These are phyloP conservation scores for Caenorhabditis drosophilae DNA, from an alignment of 2,888 invertebrate species.

Conservation along the genomic window DNA sequence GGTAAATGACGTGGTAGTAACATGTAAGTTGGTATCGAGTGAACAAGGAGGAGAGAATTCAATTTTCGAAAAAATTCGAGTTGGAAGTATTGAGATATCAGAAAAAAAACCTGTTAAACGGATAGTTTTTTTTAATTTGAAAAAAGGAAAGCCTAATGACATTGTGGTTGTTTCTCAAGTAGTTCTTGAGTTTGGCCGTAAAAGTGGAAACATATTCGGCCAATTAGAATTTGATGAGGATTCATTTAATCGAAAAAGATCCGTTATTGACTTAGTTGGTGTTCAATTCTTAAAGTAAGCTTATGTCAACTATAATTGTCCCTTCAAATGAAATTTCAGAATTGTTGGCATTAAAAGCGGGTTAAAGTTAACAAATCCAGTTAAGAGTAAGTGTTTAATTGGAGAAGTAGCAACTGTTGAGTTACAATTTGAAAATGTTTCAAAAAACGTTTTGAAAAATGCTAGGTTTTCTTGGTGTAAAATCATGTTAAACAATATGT, in stretches of 20 bases:
- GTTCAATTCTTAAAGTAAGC: slow-evolving; percentile 20
- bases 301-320: background rate
- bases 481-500: no score
- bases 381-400: slow-evolving; percentile 35
- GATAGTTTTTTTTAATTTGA: slow-evolving; percentile 8
- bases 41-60: background rate
- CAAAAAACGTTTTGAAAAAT: slow-evolving; percentile 1
- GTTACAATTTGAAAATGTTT: slow-evolving; percentile 25
- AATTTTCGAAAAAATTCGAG: slow-evolving; percentile 7
- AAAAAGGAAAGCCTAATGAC: slow-evolving; percentile 5
- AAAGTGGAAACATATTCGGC: slow-evolving; percentile 4
- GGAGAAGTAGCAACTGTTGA: slow-evolving; percentile 42
- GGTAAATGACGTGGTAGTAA: slow-evolving; percentile 11
- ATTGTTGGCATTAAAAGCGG: slow-evolving; percentile 6
- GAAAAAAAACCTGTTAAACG: slow-evolving; percentile 5
- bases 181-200: slow-evolving; percentile 18
- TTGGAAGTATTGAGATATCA: slow-evolving; percentile 18
- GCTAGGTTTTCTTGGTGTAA: no score
- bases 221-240: slow-evolving; percentile 31
- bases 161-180: slow-evolving; percentile 22
- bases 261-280: slow-evolving; percentile 11
- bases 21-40: slow-evolving; percentile 2
- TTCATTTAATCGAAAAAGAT: slow-evolving; percentile 13
- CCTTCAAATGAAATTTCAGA: slow-evolving; percentile 7
- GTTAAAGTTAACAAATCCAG: slow-evolving; percentile 9